Base-by-base conservation (phyloP, 92 coral and sea anemone species). In the Palythoa grandiflora region DNA sequence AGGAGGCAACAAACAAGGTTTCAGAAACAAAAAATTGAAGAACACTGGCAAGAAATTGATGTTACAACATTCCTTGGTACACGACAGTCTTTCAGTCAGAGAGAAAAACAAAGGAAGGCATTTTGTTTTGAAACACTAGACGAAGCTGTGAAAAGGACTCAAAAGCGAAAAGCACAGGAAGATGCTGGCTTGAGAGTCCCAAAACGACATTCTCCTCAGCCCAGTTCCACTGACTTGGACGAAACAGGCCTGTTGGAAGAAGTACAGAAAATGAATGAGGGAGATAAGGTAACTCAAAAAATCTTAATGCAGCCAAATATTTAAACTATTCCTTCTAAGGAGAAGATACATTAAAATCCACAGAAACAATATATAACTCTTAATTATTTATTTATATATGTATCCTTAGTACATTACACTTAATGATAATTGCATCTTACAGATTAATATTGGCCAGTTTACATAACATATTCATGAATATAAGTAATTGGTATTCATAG, bases 31-130 rank as follows among this genome's bases (percentile, higher is more conserved):
- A 71, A 55, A 59, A 86, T 86, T 15, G 84, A 86, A 53, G 89
- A 86, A 68, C 83, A 74, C 60, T 86, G 89, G 89, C 79, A 86
- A 78, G 84, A 8, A 21, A 76, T 53, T 44, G 89, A 40, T 86
- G 79, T 86, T 20, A 76, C 71, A 51, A 86, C 53, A 38, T 74
- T 77, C 15, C 76, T 73, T 35, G 89, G 89, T 12, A 83, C 87
- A 61, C 38, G 84, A 21, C 84, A 73, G 40, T 86, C 68, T 10
- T 65, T 73, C 50, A 86, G 73, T 66, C 81, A 73, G 73, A 75
- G 73, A 48, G 80, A 78, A 10, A 73, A 73, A 55, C 80, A 53
- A 20, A 66, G 38, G 74, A 86, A 77, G 57, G 89, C 53, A 9
- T 71, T 57, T 16, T 77, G 63, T 53, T 71, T 55, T 36, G 89